Conservation (phyloP, 1,140 invertebrate genomes). For the Pteromalus puparum region DNA sequence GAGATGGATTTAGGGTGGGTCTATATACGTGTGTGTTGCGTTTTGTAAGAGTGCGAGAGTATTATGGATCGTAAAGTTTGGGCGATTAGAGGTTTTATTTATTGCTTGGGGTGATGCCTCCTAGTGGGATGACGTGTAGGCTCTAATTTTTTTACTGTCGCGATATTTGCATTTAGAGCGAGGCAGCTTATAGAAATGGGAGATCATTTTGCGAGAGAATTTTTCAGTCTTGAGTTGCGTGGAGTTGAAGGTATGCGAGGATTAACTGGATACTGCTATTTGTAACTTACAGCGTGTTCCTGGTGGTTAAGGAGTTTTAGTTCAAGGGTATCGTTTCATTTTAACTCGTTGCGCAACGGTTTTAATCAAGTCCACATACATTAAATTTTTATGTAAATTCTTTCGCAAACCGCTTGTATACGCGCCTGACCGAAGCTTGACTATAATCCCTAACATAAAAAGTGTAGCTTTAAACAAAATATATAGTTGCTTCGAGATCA, state of each 20-base stretch:
- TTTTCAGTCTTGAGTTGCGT: too few relatives aligned
- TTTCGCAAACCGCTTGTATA: too few relatives aligned
- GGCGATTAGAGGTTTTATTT: constrained; percentile 17
- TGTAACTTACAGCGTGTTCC: too few relatives aligned
- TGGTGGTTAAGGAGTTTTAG: too few relatives aligned
- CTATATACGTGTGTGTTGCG: too few relatives aligned
- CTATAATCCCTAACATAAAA: not conserved
- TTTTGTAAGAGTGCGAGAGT: not conserved
- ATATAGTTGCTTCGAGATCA: too few relatives aligned
- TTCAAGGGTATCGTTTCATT: too few relatives aligned
- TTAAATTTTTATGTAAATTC: too few relatives aligned
- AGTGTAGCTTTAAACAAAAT: not conserved
- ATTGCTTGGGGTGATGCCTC: not conserved
- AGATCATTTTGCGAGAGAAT: not conserved
- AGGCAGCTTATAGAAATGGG: not conserved
- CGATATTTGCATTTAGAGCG: not conserved
- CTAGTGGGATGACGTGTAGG: not conserved
- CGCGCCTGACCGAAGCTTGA: constrained; percentile 8
- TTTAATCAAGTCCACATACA: too few relatives aligned
- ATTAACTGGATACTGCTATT: too few relatives aligned
- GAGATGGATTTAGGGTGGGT: constrained; percentile 15
- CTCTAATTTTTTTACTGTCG: not conserved
- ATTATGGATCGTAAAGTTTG: constrained; percentile 14
- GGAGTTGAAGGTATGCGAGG: too few relatives aligned
- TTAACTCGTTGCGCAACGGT: too few relatives aligned